These are phyloP conservation scores for Oncorhynchus mykiss DNA, from an alignment of 2,113 vertebrate species.

Conservation along the genomic window DNA sequence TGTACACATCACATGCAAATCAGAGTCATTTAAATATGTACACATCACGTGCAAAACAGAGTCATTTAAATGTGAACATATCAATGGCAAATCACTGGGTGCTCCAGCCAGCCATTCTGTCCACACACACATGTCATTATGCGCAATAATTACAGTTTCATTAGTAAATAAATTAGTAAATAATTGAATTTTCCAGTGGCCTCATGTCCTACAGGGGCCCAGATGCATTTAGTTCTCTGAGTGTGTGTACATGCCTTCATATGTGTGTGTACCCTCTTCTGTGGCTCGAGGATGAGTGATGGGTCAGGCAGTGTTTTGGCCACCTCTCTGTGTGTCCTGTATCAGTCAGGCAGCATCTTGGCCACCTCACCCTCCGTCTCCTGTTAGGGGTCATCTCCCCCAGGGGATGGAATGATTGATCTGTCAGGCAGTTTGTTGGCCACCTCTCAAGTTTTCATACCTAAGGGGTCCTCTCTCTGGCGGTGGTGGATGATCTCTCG, in stretches of 20 bases:
- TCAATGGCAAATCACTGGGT: conserved; percentile 49
- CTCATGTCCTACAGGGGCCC: conserved; percentile 48
- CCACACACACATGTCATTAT: conserved; percentile 47
- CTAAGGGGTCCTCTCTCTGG: conserved; percentile 47
- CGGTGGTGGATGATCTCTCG: conserved; percentile 49
- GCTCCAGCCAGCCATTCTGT: conserved; percentile 54
- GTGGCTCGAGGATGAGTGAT: neutral
- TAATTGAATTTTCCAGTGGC: conserved; percentile 22
- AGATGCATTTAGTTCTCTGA: conserved; percentile 49
- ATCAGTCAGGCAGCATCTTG: conserved; percentile 35
- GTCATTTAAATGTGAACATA: conserved; percentile 37
- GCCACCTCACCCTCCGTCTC: conserved; percentile 52
- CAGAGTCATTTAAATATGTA: conserved; percentile 37
- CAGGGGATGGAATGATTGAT: conserved; percentile 59
- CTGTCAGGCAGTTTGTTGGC: conserved; percentile 56
- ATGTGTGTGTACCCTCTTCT: neutral
- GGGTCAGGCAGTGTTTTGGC: conserved; percentile 19
- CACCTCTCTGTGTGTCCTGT: conserved; percentile 37
- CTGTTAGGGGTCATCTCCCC: conserved; percentile 42
- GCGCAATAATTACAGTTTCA: neutral
- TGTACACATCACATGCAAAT: conserved; percentile 52
- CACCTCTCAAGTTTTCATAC: conserved; percentile 31
- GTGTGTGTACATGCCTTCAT: neutral
- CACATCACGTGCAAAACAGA: conserved; percentile 38
- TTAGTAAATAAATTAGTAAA: neutral